Evolutionary conservation across 2,888 invertebrate species (phyloP).

Genomic region (Aquatica leii): DNA sequence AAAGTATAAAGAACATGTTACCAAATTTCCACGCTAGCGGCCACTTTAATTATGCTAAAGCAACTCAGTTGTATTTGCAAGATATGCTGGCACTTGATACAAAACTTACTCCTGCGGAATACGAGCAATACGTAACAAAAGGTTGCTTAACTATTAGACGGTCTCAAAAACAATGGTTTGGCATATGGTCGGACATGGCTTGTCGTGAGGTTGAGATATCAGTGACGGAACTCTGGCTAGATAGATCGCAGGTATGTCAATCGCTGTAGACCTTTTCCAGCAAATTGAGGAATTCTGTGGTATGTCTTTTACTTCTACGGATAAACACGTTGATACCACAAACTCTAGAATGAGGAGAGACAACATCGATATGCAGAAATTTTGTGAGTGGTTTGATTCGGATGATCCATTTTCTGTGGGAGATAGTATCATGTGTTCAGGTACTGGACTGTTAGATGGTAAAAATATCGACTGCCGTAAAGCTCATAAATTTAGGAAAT

Average conservation of each 20-base stretch:
- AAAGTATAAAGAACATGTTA: background rate
- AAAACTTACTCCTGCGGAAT: too few species aligned
- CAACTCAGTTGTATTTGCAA: background rate
- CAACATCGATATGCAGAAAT: background rate
- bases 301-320: conserved; percentile 18
- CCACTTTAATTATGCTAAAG: background rate
- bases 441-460: background rate
- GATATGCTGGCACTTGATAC: too few species aligned
- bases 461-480: conserved; percentile 9
- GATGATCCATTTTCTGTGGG: conserved; percentile 8
- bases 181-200: background rate
- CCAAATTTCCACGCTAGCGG: background rate
- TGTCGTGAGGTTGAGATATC: conserved; percentile 35
- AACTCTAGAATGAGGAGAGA: background rate
- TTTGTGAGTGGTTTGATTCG: background rate
- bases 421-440: too few species aligned
- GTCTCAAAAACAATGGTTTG: background rate
- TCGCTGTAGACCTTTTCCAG: conserved; percentile 26
- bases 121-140: too few species aligned
- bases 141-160: too few species aligned
- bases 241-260: conserved; percentile 38
- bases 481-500: background rate
- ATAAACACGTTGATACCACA: conserved; percentile 25
- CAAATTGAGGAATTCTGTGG: conserved; percentile 41
- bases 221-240: conserved; percentile 31